Base-by-base conservation (phyloP, 1,140 invertebrate genomes). In the Papilio xuthus region DNA sequence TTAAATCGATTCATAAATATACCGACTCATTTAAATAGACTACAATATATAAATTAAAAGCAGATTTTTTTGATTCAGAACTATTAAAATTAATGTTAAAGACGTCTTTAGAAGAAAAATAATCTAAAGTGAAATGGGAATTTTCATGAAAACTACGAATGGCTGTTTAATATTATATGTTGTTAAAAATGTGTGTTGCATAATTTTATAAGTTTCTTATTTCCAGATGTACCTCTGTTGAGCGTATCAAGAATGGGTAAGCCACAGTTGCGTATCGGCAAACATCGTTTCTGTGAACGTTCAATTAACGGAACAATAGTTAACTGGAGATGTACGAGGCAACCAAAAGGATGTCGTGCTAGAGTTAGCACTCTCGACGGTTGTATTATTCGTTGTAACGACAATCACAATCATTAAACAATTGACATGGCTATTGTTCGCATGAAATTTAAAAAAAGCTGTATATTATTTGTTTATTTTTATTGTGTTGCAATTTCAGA, bases 221-320 rank as follows among this genome's bases (percentile, higher is more conserved):
- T 82, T 80, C n/a, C 77, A 79, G 81, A 77, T 2, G 44, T 80
- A 15, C 10, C 26, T 28, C n/a, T 63, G 12, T 83, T 81, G n/a
- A 73, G 78, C 1, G 32, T 44, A 18, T 86, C 86, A 37, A 80
- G 78, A 70, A 26, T 81, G 53, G 86, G 86, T 4, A 80, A 79
- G 4, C 85, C 84, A 15, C 80, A 83, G 28, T 60, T 89, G 8
- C 79, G 83, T 32, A 56, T 85, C 28, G 87, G 88, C 0, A 26
- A 10, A 3, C 78, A 87, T 73, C 70, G 81, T 37, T 89, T 85
- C 47, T 85, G 88, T 41, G 47, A 76, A 13, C 42, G 78, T 8
- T 50, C 63, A 1, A 56, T 10, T 0, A 37, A n/a, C 9, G 80
- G 77, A 2, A 15, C 56, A 0, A 78, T 79, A 32, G 80, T 80